Conservation (phyloP, 1,140 invertebrate genomes). For the Dendrolimus punctatus region DNA sequence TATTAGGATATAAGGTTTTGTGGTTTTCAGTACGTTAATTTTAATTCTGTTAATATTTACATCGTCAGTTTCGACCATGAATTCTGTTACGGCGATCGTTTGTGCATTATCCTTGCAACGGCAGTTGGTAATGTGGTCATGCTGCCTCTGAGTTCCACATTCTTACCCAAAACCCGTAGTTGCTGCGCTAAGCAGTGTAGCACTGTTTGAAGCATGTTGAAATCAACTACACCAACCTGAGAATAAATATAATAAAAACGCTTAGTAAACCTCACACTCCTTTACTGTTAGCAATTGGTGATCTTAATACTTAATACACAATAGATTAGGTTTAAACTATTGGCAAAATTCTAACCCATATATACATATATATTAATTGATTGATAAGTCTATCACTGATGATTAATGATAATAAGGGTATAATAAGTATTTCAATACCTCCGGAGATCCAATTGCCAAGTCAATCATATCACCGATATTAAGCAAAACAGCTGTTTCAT, state of each 20-base stretch:
- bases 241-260: background rate
- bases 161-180: slow-evolving; percentile 70
- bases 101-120: slow-evolving; percentile 21
- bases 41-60: no score
- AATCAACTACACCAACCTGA: slow-evolving; percentile 83
- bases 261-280: no score
- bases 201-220: slow-evolving; percentile 82
- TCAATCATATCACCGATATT: slow-evolving; percentile 59
- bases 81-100: slow-evolving; percentile 47
- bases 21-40: no score
- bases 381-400: no score
- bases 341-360: no score
- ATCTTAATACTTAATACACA: no score
- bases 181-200: slow-evolving; percentile 81
- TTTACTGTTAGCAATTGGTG: no score
- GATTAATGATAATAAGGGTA: no score
- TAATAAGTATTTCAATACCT: no score
- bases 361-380: no score
- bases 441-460: slow-evolving; percentile 52
- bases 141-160: slow-evolving; percentile 73
- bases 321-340: no score
- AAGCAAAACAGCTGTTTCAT: slow-evolving; percentile 28
- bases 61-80: slow-evolving; percentile 34
- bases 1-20: no score
- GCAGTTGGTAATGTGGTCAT: slow-evolving; percentile 21